Percentiles rank a stretch among this genome's conserved stretches.
phyloP scores from a whole-genome alignment of 53 echinoderm and acorn worm genomes.

The Holothuria leucospilota region DNA sequence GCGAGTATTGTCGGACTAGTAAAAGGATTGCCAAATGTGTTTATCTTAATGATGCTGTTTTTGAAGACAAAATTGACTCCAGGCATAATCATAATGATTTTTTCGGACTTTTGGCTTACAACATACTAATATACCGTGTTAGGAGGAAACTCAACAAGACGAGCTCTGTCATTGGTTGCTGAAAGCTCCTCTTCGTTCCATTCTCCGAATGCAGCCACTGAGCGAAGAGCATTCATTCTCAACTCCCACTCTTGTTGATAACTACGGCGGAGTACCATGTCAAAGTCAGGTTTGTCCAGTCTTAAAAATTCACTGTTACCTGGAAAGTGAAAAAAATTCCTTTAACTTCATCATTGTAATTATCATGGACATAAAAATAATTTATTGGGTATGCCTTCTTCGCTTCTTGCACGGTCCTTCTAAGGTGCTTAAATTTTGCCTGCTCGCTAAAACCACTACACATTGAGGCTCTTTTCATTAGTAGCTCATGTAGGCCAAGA shows the following conservation, averaged over 20 bases:
- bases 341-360: too few relatives aligned
- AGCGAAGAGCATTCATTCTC: slow-evolving; percentile 69
- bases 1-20: too few relatives aligned
- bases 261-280: slow-evolving; percentile 85
- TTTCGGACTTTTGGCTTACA: background rate
- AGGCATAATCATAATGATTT: background rate
- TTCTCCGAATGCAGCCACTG: slow-evolving; percentile 72
- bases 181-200: slow-evolving; percentile 85
- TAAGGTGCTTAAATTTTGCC: too few relatives aligned
- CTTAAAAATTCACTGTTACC: slow-evolving; percentile 87
- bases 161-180: slow-evolving; percentile 78
- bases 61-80: too few relatives aligned
- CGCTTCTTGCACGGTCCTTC: too few relatives aligned
- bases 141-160: slow-evolving; percentile 74
- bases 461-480: background rate
- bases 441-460: too few relatives aligned
- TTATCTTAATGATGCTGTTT: too few relatives aligned
- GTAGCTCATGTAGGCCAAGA: too few relatives aligned
- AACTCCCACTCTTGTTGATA: slow-evolving; percentile 88
- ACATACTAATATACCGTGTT: slow-evolving; percentile 67
- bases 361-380: too few relatives aligned
- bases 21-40: too few relatives aligned
- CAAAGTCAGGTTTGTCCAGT: slow-evolving; percentile 96
- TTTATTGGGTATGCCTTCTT: too few relatives aligned
- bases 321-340: slow-evolving; percentile 16